Percentiles rank a stretch among this genome's conserved stretches.
These are phyloP conservation scores for Ameiurus melas DNA, from an alignment of 2,113 vertebrate genomes.

Conservation along the genomic window DNA sequence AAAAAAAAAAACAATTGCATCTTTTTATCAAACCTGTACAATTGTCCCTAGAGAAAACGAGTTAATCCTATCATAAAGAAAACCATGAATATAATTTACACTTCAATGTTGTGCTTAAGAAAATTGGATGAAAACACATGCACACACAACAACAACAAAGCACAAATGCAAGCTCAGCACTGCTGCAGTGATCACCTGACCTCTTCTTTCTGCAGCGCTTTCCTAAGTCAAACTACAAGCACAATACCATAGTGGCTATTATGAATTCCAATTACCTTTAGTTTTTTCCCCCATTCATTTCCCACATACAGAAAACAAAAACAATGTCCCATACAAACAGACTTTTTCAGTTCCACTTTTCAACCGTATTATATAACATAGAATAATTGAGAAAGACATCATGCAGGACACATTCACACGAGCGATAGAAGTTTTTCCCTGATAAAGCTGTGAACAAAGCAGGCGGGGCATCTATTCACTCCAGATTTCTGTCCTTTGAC, in stretches of 20 bases:
- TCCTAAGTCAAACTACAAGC: constrained; percentile 23
- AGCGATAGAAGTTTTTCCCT: background rate
- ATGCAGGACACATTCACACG: background rate
- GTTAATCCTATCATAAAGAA: background rate
- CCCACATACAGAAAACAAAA: background rate
- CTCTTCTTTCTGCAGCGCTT: background rate
- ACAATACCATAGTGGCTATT: constrained; percentile 7
- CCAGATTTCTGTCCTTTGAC: background rate
- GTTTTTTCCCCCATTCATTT: background rate
- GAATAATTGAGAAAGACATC: background rate
- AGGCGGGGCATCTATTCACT: background rate
- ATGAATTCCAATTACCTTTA: constrained; percentile 17
- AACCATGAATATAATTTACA: constrained; percentile 31
- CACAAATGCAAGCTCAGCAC: background rate
- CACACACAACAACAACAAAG: too few relatives aligned
- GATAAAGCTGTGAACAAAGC: background rate
- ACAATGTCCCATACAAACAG: background rate
- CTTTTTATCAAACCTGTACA: background rate
- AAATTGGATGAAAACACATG: background rate
- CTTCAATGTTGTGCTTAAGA: background rate
- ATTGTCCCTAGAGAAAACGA: background rate
- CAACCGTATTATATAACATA: background rate
- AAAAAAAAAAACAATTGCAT: background rate
- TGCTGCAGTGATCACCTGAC: background rate
- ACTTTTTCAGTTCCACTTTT: background rate